phyloP scores from a whole-genome alignment of 2,797 vertebrate species.

The Momotus momota region DNA sequence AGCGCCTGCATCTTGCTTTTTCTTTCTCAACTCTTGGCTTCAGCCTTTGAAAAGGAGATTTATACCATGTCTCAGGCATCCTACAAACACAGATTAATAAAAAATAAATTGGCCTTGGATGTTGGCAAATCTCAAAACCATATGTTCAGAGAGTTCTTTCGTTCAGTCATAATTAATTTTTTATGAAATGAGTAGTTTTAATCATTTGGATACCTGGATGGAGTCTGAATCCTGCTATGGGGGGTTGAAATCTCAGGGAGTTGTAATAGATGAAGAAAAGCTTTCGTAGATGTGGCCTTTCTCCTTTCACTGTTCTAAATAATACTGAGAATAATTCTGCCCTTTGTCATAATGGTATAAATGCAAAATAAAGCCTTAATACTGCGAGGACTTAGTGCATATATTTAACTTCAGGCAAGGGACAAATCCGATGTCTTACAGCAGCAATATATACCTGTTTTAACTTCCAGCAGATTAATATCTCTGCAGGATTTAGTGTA shows the following conservation, averaged over 20 bases:
- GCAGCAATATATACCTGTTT: background rate
- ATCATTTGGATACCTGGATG: conserved; percentile 29
- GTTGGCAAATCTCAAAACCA: conserved; percentile 64
- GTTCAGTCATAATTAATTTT: conserved; percentile 71
- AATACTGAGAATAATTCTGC: conserved; percentile 4
- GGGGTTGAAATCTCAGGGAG: conserved; percentile 39
- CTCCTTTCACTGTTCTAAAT: conserved; percentile 2
- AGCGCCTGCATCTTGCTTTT: background rate
- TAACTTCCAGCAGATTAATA: background rate
- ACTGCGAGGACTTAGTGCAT: background rate
- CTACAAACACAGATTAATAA: conserved; percentile 44
- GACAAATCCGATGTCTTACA: conserved; percentile 9
- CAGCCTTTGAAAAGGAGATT: conserved; percentile 7
- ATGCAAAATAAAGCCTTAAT: conserved; percentile 26
- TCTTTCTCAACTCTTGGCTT: background rate
- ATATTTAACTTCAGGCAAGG: background rate
- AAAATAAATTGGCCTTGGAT: conserved; percentile 47
- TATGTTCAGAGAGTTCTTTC: conserved; percentile 68
- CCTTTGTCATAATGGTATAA: conserved; percentile 4
- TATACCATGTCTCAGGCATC: background rate
- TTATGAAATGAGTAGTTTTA: conserved; percentile 51
- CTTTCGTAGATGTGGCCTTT: conserved; percentile 27
- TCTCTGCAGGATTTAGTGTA: conserved; percentile 44
- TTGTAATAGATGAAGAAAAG: background rate
- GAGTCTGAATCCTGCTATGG: background rate